Base-by-base conservation (phyloP, 2,113 vertebrate species). In the Promerops cafer region DNA sequence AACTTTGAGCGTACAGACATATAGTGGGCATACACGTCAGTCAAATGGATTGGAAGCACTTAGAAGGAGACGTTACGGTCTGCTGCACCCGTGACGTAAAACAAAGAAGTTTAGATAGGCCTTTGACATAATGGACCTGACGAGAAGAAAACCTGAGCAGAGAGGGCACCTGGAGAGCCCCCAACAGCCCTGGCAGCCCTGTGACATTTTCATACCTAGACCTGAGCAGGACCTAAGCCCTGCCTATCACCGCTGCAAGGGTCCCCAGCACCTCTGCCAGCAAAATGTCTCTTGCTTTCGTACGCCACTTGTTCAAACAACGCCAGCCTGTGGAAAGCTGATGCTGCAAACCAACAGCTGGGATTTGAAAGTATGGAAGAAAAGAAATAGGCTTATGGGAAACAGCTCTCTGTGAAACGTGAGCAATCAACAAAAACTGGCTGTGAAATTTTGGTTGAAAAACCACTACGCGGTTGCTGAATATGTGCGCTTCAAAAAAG, bases 81-180 rank as follows among this genome's bases (percentile, higher is more conserved):
- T 91, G 83, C 21, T 92, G 72, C 83, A 49, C 27, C 69, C 0
- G 0, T 17, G 83, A 84, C 78, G 89, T 71, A 87, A 89, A 94
- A 45, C 0, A 0, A 68, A 75, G 65, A 90, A 71, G 39, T 91
- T 93, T 27, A 44, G 72, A 59, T 64, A 49, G 83, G 77, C n/a
- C 81, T 84, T 59, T 94, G 91, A 93, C 69, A 75, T 92, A 66
- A 93, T 33, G 61, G 87, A 54, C 65, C 89, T 49, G 81, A 94
- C 39, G 0, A 81, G 83, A 86, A 52, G 86, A 84, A 89, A 89
- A 87, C 44, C 60, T 37, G 60, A 92, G 87, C 60, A 76, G 33
- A 37, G 42, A 87, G 69, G 86, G 69, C 72, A 88, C 47, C 57
- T 52, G 90, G 65, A 42, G 72, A 93, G 72, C 21, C 71, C 81